Evolutionary conservation across 2,797 vertebrate genomes (phyloP), one percentile per base, ranked within the genome.

Genomic region (Phrynocephalus vlangalii): DNA sequence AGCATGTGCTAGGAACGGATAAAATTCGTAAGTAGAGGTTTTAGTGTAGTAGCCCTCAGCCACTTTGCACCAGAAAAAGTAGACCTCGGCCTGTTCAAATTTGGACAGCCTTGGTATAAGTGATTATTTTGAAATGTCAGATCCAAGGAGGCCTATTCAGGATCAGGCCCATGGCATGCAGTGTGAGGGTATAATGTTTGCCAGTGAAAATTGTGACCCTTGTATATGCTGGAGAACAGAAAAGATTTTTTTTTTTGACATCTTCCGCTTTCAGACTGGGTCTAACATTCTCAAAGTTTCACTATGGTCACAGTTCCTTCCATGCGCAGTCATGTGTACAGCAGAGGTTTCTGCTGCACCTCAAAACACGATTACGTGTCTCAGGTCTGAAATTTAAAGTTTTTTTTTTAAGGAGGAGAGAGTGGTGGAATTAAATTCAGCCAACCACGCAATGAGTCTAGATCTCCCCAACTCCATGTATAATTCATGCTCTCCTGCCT

Each of bases 401-500:
- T 56, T 15, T 56, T 56, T 56, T 9, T 9, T 9, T 44, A 44
- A 48, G 26, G 0, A 13, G 0, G 0, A 20, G 26, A 0, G 1
- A 20, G 68, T 26, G 20, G 44, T 15, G 33, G 28, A 5, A 79
- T 38, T 28, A 48, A 71, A 72, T 15, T 60, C 33, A 79, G 80
- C 68, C 30, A 84, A 84, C 80, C 90, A 93, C 85, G 90, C 89
- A 88, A 88, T 79, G 87, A 93, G 83, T 85, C 90, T 93, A 0
- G 0, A 76, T 93, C 91, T 84, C 90, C 92, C 84, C 76, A 90
- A 85, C 87, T 92, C n/a, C 52, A 5, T 48, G 71, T 91, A 86
- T 89, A 52, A 87, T 82, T 94, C 88, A 92, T 85, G 84, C 78
- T 75, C 83, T 93, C 86, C 90, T 91, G 63, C 92, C 86, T 93